These are phyloP conservation scores for Gobio gobio DNA, from an alignment of 2,113 vertebrate species.

Conservation along the genomic window DNA sequence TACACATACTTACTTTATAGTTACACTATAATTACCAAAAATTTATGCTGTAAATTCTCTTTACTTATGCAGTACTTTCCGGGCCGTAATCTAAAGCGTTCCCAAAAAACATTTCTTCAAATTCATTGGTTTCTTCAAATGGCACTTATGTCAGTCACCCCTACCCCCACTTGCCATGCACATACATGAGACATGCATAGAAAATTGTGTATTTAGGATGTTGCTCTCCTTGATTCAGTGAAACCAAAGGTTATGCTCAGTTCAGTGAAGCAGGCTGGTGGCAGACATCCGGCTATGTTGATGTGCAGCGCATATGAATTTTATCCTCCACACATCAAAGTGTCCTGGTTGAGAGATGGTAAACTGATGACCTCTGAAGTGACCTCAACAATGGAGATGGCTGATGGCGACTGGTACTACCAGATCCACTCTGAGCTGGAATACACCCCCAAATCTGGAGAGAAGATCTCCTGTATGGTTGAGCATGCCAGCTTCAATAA, in stretches of 20 bases:
- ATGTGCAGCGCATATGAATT: constrained; percentile 61
- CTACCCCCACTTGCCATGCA: no score
- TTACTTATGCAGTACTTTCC: no score
- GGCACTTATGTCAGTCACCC: no score
- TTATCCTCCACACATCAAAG: constrained; percentile 57
- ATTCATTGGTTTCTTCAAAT: no score
- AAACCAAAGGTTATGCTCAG: constrained; percentile 45
- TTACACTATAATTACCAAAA: no score
- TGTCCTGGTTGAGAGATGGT: constrained; percentile 62
- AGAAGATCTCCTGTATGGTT: constrained; percentile 62
- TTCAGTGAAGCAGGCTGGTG: constrained; percentile 5
- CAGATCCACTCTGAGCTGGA: constrained; percentile 64
- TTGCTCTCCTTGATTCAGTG: constrained; percentile 40
- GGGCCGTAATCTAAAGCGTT: no score
- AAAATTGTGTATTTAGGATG: not conserved
- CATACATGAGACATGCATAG: no score
- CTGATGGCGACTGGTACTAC: constrained; percentile 63
- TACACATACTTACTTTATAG: no score
- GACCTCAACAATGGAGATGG: constrained; percentile 54
- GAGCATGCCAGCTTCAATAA: constrained; percentile 55
- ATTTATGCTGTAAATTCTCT: no score
- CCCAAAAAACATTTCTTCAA: no score
- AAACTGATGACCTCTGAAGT: constrained; percentile 31
- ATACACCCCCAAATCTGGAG: constrained; percentile 59
- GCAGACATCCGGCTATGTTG: constrained; percentile 48